Conservation (phyloP, 2,797 vertebrate species). For the Phalanger gymnotis region DNA sequence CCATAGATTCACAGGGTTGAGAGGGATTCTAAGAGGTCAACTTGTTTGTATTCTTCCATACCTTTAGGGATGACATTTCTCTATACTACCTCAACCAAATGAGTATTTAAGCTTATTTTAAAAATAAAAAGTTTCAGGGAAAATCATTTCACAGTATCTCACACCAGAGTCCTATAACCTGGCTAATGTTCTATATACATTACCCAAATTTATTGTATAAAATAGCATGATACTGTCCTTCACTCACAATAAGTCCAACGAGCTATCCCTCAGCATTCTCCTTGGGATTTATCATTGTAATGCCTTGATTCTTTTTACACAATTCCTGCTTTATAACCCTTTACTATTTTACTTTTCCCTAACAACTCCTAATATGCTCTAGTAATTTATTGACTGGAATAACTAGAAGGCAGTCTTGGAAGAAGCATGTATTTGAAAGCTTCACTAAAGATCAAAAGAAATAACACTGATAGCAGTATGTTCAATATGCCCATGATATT, state of each 20-base stretch:
- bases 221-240: neutral
- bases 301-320: neutral
- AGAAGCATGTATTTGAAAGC: neutral
- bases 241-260: neutral
- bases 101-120: neutral
- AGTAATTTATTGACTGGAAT: constrained; percentile 11
- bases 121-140: neutral
- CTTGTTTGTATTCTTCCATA: neutral
- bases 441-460: neutral
- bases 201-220: neutral
- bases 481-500: neutral
- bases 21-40: neutral
- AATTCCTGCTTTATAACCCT: neutral
- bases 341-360: neutral
- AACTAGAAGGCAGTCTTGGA: neutral
- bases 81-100: neutral
- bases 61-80: neutral
- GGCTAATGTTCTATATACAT: neutral
- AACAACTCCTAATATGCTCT: neutral
- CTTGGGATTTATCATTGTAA: neutral
- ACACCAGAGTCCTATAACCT: neutral
- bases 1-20: neutral
- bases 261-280: neutral
- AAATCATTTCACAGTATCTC: neutral
- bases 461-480: neutral